Conservation (phyloP, 92 coral and sea anemone genomes). For the Epizoanthus rinbou region DNA sequence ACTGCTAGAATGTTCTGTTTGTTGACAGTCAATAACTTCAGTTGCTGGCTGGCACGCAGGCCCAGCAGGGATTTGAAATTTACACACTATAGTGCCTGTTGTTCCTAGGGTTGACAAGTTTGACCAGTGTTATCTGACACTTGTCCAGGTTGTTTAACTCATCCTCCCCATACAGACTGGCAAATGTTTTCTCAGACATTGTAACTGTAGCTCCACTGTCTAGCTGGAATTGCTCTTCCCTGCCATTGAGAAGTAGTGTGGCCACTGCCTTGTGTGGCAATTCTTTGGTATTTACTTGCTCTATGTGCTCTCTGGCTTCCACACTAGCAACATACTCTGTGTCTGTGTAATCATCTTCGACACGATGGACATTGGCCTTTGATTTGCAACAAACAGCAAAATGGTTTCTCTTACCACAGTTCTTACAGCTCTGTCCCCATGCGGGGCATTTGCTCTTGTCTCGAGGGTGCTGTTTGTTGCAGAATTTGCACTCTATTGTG, state of each 20-base stretch:
- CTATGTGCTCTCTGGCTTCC: slow-evolving; percentile 28
- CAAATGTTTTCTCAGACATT: slow-evolving; percentile 17
- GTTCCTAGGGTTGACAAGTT: slow-evolving; percentile 53
- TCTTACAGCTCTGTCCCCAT: slow-evolving; percentile 52
- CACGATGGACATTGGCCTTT: background rate
- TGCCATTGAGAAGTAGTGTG: slow-evolving; percentile 34
- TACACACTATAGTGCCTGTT: slow-evolving; percentile 53
- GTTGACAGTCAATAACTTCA: slow-evolving; percentile 45
- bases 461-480: slow-evolving; percentile 53
- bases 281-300: slow-evolving; percentile 33
- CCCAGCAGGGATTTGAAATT: slow-evolving; percentile 52
- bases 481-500: slow-evolving; percentile 43
- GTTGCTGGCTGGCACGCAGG: slow-evolving; percentile 52
- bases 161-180: slow-evolving; percentile 43
- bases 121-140: slow-evolving; percentile 30
- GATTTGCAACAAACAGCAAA: slow-evolving; percentile 49
- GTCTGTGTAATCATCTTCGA: slow-evolving; percentile 14
- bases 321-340: slow-evolving; percentile 53
- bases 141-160: slow-evolving; percentile 35
- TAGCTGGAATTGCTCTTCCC: slow-evolving; percentile 39
- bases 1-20: slow-evolving; percentile 46
- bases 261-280: slow-evolving; percentile 38
- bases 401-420: slow-evolving; percentile 57
- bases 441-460: slow-evolving; percentile 57
- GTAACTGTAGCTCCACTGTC: slow-evolving; percentile 58